Conservation (phyloP, 1,140 invertebrate genomes). For the Monomorium pharaonis region DNA sequence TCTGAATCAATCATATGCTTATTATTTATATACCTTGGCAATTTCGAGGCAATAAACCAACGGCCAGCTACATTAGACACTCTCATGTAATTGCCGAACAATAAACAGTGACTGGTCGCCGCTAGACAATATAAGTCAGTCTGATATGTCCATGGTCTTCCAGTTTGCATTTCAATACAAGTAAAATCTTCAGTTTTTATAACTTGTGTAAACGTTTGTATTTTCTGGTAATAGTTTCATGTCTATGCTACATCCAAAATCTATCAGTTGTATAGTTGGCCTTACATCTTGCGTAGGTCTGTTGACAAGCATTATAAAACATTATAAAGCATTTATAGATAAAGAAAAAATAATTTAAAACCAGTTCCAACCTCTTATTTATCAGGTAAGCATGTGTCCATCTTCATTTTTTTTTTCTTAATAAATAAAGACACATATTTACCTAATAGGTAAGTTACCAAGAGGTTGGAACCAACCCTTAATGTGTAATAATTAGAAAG, state of each 20-base stretch:
- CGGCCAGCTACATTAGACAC: conserved; percentile 88
- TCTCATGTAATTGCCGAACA: conserved; percentile 96
- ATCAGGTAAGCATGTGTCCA: too few relatives aligned
- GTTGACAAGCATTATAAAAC: too few relatives aligned
- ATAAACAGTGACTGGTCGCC: conserved; percentile 93
- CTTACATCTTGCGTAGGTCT: conserved; percentile 87
- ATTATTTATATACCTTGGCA: conserved; percentile 86
- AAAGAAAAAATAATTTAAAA: not conserved
- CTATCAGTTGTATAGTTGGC: conserved; percentile 92
- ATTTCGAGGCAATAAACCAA: conserved; percentile 89
- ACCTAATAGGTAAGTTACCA: too few relatives aligned
- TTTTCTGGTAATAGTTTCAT: conserved; percentile 92
- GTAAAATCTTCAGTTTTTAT: conserved; percentile 91
- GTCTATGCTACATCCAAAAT: conserved; percentile 95
- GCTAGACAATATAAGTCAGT: conserved; percentile 95
- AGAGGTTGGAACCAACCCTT: too few relatives aligned
- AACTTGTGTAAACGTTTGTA: conserved; percentile 91
- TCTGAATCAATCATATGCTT: not conserved
- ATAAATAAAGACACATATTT: too few relatives aligned
- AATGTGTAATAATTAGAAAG: too few relatives aligned
- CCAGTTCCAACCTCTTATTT: too few relatives aligned
- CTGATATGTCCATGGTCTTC: conserved; percentile 96
- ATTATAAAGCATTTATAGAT: not conserved
- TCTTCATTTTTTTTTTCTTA: too few relatives aligned
- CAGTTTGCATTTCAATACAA: conserved; percentile 95